These are phyloP conservation scores for Acanthosepion esculentum DNA, from an alignment of 2,888 invertebrate species.

Conservation along the genomic window DNA sequence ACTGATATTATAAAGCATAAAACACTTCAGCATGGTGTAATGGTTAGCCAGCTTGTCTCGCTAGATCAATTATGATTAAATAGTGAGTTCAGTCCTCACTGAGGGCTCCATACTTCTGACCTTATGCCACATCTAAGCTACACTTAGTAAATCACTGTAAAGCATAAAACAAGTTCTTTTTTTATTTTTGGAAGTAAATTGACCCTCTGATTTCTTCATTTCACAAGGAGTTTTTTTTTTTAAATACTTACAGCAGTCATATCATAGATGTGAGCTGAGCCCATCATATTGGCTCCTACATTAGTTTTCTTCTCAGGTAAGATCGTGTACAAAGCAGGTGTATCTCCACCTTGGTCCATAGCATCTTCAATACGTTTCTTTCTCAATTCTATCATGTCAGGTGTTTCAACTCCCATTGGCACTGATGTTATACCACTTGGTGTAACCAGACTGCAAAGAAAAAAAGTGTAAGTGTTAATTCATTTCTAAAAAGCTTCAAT, in stretches of 20 bases:
- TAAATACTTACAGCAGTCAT: slow-evolving; percentile 80
- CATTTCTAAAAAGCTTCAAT: not conserved
- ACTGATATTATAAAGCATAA: no score
- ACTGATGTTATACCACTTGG: slow-evolving; percentile 92
- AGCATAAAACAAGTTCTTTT: no score
- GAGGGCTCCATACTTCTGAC: no score
- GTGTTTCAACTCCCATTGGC: slow-evolving; percentile 97
- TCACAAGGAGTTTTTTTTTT: not conserved
- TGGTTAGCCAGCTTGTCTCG: no score
- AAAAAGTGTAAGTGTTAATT: not conserved
- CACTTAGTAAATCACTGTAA: not conserved
- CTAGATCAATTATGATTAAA: no score
- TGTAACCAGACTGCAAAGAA: slow-evolving; percentile 82
- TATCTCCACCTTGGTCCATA: slow-evolving; percentile 95
- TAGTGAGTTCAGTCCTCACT: no score
- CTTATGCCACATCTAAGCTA: no score
- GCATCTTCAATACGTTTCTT: slow-evolving; percentile 97
- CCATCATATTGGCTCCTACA: slow-evolving; percentile 88
- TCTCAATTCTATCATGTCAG: slow-evolving; percentile 96
- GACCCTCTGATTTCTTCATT: not conserved
- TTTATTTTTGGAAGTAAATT: not conserved
- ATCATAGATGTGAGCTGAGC: slow-evolving; percentile 98
- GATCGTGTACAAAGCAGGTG: slow-evolving; percentile 95
- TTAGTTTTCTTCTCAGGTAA: slow-evolving; percentile 92
- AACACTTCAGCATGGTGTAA: no score